Evolutionary conservation across 2,888 invertebrate genomes (phyloP), one percentile per base, ranked within the genome.

Genomic region (Melanotus villosus): DNA sequence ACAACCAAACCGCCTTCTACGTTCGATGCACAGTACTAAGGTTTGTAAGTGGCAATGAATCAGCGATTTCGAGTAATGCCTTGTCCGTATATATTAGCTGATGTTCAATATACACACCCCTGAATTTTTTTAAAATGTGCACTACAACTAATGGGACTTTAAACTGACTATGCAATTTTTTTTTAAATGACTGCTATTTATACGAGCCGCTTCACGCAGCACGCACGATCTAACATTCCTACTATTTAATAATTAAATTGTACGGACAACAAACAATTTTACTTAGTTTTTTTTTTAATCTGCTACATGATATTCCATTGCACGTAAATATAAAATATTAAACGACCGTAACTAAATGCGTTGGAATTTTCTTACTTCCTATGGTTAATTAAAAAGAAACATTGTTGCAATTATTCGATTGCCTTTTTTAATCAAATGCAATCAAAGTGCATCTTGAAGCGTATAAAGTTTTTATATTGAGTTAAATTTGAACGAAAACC

Each of bases 11-110:
- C 45, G 47, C 45, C 16, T 21, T 7, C 14, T 10, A 9, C n/a
- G 2, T 4, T 58, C 26, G 14, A 41, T 65, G 65, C 32, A 36
- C 32, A 4, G 18, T 2, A 32, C 50, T 66, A 65, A 26, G 54
- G 47, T 68, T 65, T 41, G 36, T 62, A 63, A 73, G 70, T 67
- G 72, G 72, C 52, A 67, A 60, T 73, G 72, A 73, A 56, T 70
- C 65, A 65, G 72, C 72, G 57, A 57, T 68, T 70, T 73, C 34
- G n/a, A 52, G 34, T 69, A 69, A 65, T 65, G 56, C 65, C 50
- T 50, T 52, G 43, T 38, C 65, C 60, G 63, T 68, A 41, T 57
- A 58, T 56, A 65, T 70, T 67, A 67, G 67, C 56, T 67, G 62
- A 67, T 56, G 62, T 67, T 65, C 65, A 64, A 64, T 64, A 65